Conservation (phyloP, 2,888 invertebrate species). For the Lysandra coridon region DNA sequence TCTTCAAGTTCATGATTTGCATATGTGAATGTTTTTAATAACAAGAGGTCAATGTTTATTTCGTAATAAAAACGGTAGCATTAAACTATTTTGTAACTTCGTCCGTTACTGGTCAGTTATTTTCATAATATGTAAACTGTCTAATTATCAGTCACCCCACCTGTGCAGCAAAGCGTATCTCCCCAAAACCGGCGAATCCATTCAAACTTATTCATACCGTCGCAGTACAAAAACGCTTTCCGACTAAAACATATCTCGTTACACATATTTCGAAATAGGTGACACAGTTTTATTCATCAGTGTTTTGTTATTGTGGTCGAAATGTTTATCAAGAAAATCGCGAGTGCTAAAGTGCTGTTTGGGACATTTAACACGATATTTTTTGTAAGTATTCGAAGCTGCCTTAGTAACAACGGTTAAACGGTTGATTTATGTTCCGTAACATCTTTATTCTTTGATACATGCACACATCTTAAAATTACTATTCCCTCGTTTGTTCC, state of each 20-base stretch:
- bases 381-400: conserved; percentile 75
- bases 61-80: conserved; percentile 12
- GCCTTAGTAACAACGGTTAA: conserved; percentile 16
- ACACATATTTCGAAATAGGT: conserved; percentile 36
- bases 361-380: conserved; percentile 84
- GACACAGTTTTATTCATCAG: conserved; percentile 37
- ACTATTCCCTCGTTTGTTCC: neutral
- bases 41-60: conserved; percentile 1
- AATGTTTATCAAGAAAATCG: conserved; percentile 67
- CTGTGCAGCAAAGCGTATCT: conserved; percentile 78
- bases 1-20: neutral
- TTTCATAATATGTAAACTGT: conserved; percentile 46
- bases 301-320: conserved; percentile 35
- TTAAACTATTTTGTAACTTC: conserved; percentile 24
- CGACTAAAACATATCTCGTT: conserved; percentile 45
- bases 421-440: neutral
- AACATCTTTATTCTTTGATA: neutral
- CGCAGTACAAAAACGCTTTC: conserved; percentile 48
- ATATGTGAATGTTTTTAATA: neutral
- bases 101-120: conserved; percentile 29
- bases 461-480: neutral
- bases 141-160: conserved; percentile 81
- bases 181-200: conserved; percentile 77
- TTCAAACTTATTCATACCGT: conserved; percentile 68
- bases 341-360: conserved; percentile 83